phyloP scores from a whole-genome alignment of 2,888 invertebrate genomes.

The Ferrisia virgata region DNA sequence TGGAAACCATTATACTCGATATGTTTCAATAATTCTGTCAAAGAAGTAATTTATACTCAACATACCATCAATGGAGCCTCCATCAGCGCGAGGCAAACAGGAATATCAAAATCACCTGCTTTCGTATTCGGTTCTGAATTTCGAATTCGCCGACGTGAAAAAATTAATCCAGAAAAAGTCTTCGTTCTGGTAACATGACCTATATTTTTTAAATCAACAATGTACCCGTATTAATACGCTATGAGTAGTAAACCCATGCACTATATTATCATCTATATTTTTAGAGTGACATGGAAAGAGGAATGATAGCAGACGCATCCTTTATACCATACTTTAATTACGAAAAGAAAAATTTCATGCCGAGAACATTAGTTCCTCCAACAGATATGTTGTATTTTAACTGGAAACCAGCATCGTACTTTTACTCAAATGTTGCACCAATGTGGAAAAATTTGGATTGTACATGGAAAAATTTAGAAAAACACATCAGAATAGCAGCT shows the following conservation, averaged over 20 bases:
- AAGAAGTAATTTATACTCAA: background rate
- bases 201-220: too few relatives aligned
- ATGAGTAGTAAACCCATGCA: too few relatives aligned
- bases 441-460: background rate
- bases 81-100: background rate
- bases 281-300: background rate
- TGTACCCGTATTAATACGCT: too few relatives aligned
- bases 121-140: background rate
- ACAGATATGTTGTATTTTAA: background rate
- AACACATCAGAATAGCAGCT: background rate
- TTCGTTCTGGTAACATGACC: background rate
- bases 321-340: background rate
- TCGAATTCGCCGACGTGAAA: background rate
- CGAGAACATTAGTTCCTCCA: background rate
- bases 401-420: background rate
- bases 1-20: background rate
- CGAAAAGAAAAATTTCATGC: background rate
- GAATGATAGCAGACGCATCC: background rate
- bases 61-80: background rate
- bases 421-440: background rate
- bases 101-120: background rate
- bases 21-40: background rate
- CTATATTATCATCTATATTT: too few relatives aligned
- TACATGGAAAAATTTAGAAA: background rate
- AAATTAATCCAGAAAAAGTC: background rate